A percentile compares a stretch with the other conserved stretches of the same genome.
Conservation (phyloP, 2,888 invertebrate species). For the Crocallis elinguaria region DNA sequence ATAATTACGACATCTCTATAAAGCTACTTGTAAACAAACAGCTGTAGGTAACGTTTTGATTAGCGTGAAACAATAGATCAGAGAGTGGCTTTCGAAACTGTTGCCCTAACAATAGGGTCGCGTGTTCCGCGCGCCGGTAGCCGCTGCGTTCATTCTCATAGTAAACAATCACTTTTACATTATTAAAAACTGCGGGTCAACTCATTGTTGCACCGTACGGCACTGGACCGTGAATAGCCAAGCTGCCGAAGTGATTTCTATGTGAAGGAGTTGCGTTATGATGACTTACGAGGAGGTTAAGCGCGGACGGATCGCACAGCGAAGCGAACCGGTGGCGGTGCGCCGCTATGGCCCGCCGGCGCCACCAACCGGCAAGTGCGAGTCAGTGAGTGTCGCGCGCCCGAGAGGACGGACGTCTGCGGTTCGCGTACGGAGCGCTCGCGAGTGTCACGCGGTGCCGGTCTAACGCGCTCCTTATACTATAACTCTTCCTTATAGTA, state of each 20-base stretch:
- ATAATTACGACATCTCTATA: constrained; percentile 35
- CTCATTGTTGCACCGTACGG: constrained; percentile 55
- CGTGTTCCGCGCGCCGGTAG: constrained; percentile 51
- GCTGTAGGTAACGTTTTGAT: constrained; percentile 59
- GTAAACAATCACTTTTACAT: constrained; percentile 72
- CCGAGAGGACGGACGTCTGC: constrained; percentile 64
- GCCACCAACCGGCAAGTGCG: constrained; percentile 36
- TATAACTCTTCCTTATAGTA: constrained; percentile 80
- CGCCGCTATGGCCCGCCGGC: constrained; percentile 17
- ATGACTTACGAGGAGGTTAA: too few relatives aligned
- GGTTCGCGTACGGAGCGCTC: constrained; percentile 55
- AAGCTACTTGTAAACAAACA: constrained; percentile 46
- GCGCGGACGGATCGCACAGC: not conserved
- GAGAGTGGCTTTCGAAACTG: constrained; percentile 59
- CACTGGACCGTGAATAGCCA: constrained; percentile 30
- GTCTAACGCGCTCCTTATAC: constrained; percentile 78
- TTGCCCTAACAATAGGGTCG: constrained; percentile 56
- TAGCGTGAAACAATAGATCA: constrained; percentile 68
- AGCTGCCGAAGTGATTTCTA: not conserved
- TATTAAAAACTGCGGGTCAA: constrained; percentile 64
- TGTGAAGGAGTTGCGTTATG: not conserved
- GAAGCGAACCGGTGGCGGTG: constrained; percentile 8
- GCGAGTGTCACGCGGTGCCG: constrained; percentile 68
- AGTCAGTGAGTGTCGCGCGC: constrained; percentile 69
- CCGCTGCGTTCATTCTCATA: constrained; percentile 61